Percentiles rank a stretch among this genome's conserved stretches.
Conservation (phyloP, 2,888 invertebrate species). For the Lasioglossum vierecki region DNA sequence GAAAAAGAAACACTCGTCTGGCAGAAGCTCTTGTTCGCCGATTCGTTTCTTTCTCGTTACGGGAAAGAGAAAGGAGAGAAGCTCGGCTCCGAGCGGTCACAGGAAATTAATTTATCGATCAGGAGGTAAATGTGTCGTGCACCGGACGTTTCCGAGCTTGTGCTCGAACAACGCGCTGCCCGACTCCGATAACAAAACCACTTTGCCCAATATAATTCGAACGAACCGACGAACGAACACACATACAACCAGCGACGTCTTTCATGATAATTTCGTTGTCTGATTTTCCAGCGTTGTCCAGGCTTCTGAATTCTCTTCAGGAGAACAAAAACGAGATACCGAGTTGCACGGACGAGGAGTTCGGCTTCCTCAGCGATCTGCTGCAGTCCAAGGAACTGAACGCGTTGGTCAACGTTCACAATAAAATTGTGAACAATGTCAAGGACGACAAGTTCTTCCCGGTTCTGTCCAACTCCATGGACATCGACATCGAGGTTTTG, state of each 20-base stretch:
- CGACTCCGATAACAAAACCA: slow-evolving; percentile 24
- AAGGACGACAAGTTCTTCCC: slow-evolving; percentile 94
- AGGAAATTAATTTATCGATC: slow-evolving; percentile 65
- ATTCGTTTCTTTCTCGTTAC: background rate
- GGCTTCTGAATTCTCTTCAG: slow-evolving; percentile 92
- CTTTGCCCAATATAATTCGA: background rate
- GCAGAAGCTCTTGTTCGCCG: background rate
- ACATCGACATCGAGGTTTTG: slow-evolving; percentile 90
- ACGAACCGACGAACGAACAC: background rate
- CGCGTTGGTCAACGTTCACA: slow-evolving; percentile 95
- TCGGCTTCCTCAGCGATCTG: slow-evolving; percentile 92
- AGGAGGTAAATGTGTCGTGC: slow-evolving; percentile 31
- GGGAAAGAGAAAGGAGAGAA: background rate
- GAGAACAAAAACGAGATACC: slow-evolving; percentile 90
- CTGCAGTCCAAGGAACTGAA: slow-evolving; percentile 94
- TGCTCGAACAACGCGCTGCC: slow-evolving; percentile 21
- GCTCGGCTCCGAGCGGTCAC: background rate
- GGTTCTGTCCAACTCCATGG: slow-evolving; percentile 92
- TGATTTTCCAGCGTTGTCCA: slow-evolving; percentile 89
- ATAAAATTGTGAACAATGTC: slow-evolving; percentile 93
- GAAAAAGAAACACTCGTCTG: background rate
- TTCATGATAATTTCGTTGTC: slow-evolving; percentile 7
- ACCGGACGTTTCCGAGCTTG: slow-evolving; percentile 24
- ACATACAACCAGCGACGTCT: background rate
- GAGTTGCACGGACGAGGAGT: slow-evolving; percentile 92